Evolutionary conservation across 2,113 vertebrate species (phyloP).

Genomic region (Guaruba guarouba): DNA sequence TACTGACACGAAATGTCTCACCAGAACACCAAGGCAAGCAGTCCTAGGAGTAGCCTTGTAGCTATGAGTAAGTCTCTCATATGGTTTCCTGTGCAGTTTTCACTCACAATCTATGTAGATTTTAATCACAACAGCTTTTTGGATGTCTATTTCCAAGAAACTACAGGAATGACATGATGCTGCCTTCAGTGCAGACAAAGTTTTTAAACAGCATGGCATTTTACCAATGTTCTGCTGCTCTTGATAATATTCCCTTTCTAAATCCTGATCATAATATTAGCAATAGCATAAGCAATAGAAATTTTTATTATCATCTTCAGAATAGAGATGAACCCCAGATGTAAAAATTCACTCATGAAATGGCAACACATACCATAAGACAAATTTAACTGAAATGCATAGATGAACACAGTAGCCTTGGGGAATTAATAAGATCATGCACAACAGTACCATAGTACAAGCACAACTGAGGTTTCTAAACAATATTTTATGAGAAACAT

Average conservation of each 20-base stretch:
- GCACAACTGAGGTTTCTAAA: neutral
- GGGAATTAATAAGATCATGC: neutral
- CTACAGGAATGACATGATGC: neutral
- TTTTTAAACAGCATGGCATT: neutral
- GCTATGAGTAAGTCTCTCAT: neutral
- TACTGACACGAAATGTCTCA: neutral
- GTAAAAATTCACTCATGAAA: neutral
- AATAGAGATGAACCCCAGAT: neutral
- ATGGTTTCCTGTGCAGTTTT: neutral
- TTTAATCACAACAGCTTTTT: neutral
- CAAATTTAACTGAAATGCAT: neutral
- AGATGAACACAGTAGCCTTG: neutral
- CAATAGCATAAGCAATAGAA: neutral
- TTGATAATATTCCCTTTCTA: neutral
- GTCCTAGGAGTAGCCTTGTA: neutral
- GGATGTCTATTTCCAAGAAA: neutral
- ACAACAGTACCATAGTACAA: neutral
- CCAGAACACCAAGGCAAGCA: neutral
- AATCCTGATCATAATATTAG: neutral
- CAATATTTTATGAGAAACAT: neutral
- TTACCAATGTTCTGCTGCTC: neutral
- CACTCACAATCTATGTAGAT: neutral
- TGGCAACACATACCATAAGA: neutral
- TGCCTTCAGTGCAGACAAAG: neutral
- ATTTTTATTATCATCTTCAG: neutral